These are phyloP conservation scores for Melanargia galathea DNA, from an alignment of 2,888 invertebrate species.

Conservation along the genomic window DNA sequence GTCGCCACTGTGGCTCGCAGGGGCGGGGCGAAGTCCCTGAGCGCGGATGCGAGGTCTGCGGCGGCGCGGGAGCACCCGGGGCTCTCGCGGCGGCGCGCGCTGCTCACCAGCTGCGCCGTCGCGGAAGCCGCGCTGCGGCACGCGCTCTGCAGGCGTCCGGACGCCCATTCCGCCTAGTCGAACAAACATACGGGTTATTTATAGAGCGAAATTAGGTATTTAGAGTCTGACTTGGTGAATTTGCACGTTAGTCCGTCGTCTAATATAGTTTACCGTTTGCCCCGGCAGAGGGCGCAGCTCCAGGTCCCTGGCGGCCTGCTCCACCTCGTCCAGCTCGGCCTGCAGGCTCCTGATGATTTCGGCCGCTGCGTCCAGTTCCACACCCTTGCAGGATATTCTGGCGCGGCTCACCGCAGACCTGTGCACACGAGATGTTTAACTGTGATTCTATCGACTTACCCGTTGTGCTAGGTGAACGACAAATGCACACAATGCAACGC, in stretches of 20 bases:
- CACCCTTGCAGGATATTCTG: slow-evolving; percentile 89
- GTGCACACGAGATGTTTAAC: not conserved
- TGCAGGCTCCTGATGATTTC: slow-evolving; percentile 91
- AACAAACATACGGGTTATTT: not conserved
- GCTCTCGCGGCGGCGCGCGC: slow-evolving; percentile 90
- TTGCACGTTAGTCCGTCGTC: too few relatives aligned
- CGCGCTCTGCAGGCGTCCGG: slow-evolving; percentile 66
- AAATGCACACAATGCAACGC: too few relatives aligned
- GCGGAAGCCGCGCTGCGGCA: slow-evolving; percentile 90
- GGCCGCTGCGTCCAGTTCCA: slow-evolving; percentile 93
- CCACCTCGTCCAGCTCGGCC: slow-evolving; percentile 91
- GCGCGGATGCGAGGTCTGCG: slow-evolving; percentile 88
- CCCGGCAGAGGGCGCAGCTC: slow-evolving; percentile 92
- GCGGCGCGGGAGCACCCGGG: slow-evolving; percentile 90
- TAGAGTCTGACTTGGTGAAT: not conserved
- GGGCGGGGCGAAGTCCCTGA: slow-evolving; percentile 88
- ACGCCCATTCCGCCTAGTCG: slow-evolving; percentile 78
- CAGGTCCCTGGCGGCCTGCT: slow-evolving; percentile 87
- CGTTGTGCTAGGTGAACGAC: too few relatives aligned
- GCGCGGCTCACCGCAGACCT: slow-evolving; percentile 85
- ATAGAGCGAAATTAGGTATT: not conserved
- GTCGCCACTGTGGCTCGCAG: slow-evolving; percentile 91
- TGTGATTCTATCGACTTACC: too few relatives aligned
- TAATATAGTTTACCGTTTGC: slow-evolving; percentile 88
- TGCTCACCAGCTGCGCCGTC: slow-evolving; percentile 92